Evolutionary conservation across 2,797 vertebrate species (phyloP).

Genomic region (Petrocephalus schoutedeni): DNA sequence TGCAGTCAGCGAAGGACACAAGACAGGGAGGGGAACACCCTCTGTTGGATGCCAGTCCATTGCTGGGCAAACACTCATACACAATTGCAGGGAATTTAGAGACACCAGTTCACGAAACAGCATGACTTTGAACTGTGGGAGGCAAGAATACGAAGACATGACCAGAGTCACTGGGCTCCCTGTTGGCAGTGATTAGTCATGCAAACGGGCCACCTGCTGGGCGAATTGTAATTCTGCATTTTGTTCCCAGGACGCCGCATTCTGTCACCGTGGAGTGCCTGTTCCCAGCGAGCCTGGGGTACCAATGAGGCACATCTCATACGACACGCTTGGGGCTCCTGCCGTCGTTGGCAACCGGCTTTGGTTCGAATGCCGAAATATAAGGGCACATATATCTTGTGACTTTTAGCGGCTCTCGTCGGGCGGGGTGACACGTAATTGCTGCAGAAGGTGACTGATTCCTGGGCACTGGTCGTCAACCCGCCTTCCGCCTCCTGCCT

Average conservation of each 20-base stretch:
- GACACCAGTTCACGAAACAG: not conserved
- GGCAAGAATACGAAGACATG: not conserved
- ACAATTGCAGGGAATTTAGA: not conserved
- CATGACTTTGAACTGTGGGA: not conserved
- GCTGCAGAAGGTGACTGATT: not conserved
- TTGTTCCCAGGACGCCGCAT: not conserved
- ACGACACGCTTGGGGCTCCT: not conserved
- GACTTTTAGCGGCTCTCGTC: not conserved
- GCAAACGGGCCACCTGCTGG: not conserved
- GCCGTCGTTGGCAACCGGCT: not conserved
- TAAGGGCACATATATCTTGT: conserved; percentile 10
- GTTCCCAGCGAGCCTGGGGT: too few relatives aligned
- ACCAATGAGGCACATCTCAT: not conserved
- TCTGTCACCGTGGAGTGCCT: not conserved
- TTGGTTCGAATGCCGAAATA: not conserved
- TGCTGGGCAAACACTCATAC: not conserved
- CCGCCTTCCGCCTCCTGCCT: not conserved
- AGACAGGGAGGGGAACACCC: not conserved
- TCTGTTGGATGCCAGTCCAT: not conserved
- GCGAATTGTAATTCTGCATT: not conserved
- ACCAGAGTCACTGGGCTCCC: not conserved
- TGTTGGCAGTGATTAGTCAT: not conserved
- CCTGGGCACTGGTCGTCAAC: not conserved
- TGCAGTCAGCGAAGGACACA: not conserved
- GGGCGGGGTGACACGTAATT: not conserved